Base-by-base conservation (phyloP, 2,113 vertebrate genomes). In the Ariopsis seemanni region DNA sequence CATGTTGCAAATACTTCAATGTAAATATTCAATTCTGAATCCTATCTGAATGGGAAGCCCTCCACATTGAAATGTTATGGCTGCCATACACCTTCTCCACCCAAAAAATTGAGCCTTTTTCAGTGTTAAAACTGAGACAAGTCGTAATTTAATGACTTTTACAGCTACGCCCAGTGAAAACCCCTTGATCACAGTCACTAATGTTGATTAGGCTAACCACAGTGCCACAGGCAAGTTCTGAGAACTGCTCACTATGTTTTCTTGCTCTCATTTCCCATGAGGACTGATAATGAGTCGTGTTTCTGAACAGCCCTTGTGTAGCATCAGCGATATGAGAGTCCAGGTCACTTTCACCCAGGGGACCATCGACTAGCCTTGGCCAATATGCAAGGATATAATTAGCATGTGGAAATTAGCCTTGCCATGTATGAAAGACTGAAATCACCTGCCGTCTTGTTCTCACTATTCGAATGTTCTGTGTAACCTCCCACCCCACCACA, bases 201-300 rank as follows among this genome's bases (percentile, higher is more conserved):
- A 17, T 25, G 69, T 34, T 72, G 65, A 82, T 87, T 18, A 87
- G 12, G n/a, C 63, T 48, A 71, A 82, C 57, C 30, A 74, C 30
- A 63, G 79, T 15, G 8, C 53, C 84, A n/a, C 55, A 77, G 30
- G 52, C 12, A 48, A 60, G 42, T 62, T 72, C 65, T 53, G 79
- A 87, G 42, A 83, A 69, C 2, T 1, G 4, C 50, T 83, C n/a
- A 53, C 0, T 85, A 72, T 77, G 34, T 9, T 67, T 27, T 50
- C 17, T 81, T 8, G 81, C 55, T 81, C 7, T 60, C 53, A 27
- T 2, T 65, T 91, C 90, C 84, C 85, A 88, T 82, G 72, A 87
- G 86, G 90, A 91, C 91, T 92, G 87, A 91, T 92, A 93, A 89
- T 88, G 88, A 91, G 81, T 12, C 55, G 27, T 83, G 69, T 87